Evolutionary conservation across 2,888 invertebrate species (phyloP).

Genomic region (Himalopsyche tibetana): DNA sequence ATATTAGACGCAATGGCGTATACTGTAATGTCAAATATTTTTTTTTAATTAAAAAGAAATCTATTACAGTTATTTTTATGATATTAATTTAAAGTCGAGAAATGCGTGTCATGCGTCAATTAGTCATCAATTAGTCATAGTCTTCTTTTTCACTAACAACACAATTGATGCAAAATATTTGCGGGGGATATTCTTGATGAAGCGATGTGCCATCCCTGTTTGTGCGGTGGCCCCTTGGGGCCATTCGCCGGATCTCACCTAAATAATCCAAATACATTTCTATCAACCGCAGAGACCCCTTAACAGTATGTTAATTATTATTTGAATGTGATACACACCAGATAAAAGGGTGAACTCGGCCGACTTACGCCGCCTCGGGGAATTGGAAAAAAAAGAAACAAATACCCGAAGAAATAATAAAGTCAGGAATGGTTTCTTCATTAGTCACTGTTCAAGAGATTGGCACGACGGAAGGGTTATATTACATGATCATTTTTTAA

Average conservation of each 20-base stretch:
- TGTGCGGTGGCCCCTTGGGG: neutral
- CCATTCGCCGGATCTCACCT: neutral
- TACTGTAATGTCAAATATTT: too few relatives aligned
- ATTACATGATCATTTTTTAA: too few relatives aligned
- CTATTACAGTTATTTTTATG: too few relatives aligned
- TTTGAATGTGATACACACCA: neutral
- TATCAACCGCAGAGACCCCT: neutral
- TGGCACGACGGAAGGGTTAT: too few relatives aligned
- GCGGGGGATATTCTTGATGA: too few relatives aligned
- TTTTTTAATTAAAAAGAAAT: too few relatives aligned
- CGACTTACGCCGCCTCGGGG: neutral
- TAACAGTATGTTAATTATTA: conserved; percentile 13
- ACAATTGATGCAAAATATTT: too few relatives aligned
- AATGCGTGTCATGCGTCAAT: too few relatives aligned
- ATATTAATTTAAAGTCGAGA: too few relatives aligned
- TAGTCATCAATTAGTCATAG: too few relatives aligned
- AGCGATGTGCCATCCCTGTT: neutral
- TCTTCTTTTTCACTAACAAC: too few relatives aligned
- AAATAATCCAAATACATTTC: conserved; percentile 30
- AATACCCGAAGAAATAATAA: neutral
- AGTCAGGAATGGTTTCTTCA: neutral
- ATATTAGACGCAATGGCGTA: too few relatives aligned
- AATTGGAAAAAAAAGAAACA: neutral
- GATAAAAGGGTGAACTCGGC: conserved; percentile 3
- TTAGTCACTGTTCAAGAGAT: neutral